Evolutionary conservation across 2,888 invertebrate genomes (phyloP).

Genomic region (Melinaea marsaeus): DNA sequence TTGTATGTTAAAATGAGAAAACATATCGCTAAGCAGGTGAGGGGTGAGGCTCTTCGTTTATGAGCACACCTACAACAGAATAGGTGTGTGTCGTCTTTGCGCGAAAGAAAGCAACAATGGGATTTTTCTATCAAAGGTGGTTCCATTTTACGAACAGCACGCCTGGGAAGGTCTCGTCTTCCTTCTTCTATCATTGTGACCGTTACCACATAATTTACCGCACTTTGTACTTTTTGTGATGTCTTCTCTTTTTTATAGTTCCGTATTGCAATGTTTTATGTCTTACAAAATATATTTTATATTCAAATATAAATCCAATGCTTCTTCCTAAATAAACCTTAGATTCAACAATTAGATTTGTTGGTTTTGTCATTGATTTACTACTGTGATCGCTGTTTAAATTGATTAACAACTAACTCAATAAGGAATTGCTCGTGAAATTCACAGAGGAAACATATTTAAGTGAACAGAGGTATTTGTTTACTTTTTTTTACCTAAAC

Average conservation of each 20-base stretch:
- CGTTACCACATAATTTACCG: constrained; percentile 44
- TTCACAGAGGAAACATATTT: no score
- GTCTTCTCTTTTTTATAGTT: constrained; percentile 42
- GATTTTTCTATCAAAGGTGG: constrained; percentile 36
- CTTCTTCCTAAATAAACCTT: background rate
- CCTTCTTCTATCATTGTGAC: constrained; percentile 48
- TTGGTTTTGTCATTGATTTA: background rate
- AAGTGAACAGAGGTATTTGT: no score
- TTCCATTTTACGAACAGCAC: constrained; percentile 30
- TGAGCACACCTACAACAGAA: constrained; percentile 72
- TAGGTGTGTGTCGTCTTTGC: constrained; percentile 39
- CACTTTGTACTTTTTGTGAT: constrained; percentile 58
- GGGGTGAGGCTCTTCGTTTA: constrained; percentile 73
- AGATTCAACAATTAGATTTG: background rate
- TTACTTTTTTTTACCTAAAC: no score
- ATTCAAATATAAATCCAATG: background rate
- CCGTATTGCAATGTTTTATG: constrained; percentile 3
- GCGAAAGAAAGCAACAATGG: constrained; percentile 42
- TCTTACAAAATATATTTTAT: background rate
- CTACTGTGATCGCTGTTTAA: background rate
- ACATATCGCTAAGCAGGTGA: constrained; percentile 90
- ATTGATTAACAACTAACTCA: no score
- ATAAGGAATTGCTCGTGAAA: no score
- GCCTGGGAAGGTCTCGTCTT: constrained; percentile 38
- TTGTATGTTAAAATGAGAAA: constrained; percentile 94